Percentiles rank a stretch among this genome's conserved stretches.
phyloP scores from a whole-genome alignment of 2,113 vertebrate genomes.

The Perognathus longimembris region DNA sequence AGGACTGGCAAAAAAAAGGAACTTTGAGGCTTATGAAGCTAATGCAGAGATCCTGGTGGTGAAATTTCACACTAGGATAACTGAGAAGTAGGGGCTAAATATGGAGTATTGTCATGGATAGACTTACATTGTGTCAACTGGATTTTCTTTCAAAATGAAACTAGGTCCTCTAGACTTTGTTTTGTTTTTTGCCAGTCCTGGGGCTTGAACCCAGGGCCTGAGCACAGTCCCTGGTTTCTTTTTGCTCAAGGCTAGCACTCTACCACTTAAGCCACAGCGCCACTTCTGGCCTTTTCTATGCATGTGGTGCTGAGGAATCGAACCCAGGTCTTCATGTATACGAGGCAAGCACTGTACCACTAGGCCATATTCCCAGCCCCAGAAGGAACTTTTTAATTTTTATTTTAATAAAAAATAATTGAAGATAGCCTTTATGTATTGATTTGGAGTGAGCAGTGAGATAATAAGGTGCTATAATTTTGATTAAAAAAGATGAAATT shows the following conservation, averaged over 20 bases:
- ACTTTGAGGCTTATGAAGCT: conserved; percentile 90
- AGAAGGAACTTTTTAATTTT: neutral
- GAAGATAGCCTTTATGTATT: neutral
- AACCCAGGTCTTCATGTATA: too few species aligned
- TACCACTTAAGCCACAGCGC: too few species aligned
- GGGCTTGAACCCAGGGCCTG: too few species aligned
- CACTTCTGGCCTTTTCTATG: too few species aligned
- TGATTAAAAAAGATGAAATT: neutral
- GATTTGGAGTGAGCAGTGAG: neutral
- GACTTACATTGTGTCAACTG: conserved; percentile 91
- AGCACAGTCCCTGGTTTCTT: too few species aligned
- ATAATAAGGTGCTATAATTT: neutral
- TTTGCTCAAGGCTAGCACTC: too few species aligned
- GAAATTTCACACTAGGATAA: conserved; percentile 89
- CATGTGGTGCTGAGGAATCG: too few species aligned
- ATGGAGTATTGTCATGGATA: conserved; percentile 95
- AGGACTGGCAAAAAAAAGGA: conserved; percentile 79
- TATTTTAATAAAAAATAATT: conserved; percentile 26
- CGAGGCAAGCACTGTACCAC: too few species aligned
- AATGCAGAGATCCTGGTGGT: conserved; percentile 90
- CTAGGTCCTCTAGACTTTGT: conserved; percentile 90
- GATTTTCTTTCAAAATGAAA: conserved; percentile 92
- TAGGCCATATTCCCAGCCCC: too few species aligned
- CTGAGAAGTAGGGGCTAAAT: conserved; percentile 93
- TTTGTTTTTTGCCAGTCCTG: too few species aligned